These are phyloP conservation scores for Mohoua ochrocephala DNA, from an alignment of 2,113 vertebrate genomes.

Conservation along the genomic window DNA sequence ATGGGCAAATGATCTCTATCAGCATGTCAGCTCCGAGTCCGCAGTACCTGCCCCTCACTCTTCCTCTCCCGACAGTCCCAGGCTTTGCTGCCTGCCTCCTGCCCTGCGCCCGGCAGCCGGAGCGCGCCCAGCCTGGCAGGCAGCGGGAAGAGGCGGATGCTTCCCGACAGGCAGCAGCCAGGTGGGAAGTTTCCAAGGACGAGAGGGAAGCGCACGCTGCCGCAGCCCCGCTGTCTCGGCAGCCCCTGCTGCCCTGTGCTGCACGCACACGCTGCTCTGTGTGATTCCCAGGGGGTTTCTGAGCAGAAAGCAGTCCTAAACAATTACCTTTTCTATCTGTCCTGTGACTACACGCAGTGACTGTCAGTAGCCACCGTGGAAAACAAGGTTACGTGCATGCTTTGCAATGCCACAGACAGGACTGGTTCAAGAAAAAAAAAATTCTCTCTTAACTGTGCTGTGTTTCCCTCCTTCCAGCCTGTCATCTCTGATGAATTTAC, in stretches of 20 bases:
- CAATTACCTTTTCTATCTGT: not conserved
- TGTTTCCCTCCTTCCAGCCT: not conserved
- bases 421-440: not conserved
- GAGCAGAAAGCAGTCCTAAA: not conserved
- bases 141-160: not conserved
- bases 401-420: not conserved
- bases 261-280: not conserved
- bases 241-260: not conserved
- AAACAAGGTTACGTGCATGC: rapidly evolving
- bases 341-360: not conserved
- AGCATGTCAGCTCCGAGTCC: not conserved
- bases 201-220: not conserved
- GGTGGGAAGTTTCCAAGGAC: rapidly evolving
- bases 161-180: not conserved
- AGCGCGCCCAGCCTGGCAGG: not conserved
- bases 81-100: not conserved
- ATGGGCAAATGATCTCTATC: not conserved
- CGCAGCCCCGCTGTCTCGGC: rapidly evolving
- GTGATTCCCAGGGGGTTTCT: rapidly evolving
- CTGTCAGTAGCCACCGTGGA: not conserved
- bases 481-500: not conserved
- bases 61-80: not conserved
- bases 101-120: not conserved
- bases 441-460: not conserved
- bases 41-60: not conserved